Evolutionary conservation across 2,797 vertebrate species (phyloP), one percentile per base, ranked within the genome.

Genomic region (Mus caroli): DNA sequence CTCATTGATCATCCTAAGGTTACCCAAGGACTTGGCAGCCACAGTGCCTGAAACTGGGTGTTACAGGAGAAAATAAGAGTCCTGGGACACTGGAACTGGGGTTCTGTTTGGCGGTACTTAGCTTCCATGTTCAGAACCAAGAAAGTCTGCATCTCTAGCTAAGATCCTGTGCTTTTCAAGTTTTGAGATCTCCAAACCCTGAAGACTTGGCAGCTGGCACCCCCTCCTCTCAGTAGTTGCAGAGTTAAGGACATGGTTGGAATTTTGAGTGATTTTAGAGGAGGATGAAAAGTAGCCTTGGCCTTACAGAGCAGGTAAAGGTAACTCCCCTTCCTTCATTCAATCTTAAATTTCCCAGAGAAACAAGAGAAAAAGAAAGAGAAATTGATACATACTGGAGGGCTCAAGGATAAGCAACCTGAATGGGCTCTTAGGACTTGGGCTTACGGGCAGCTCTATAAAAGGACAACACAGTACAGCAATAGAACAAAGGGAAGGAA

Each of bases 221-320:
- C 50, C 0, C 26, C 12, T 3, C 22, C 3, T 6, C 46, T 9
- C 37, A 1, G 26, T 24, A 64, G 37, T 37, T 54, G 14, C 9
- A 34, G 71, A 83, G 12, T 52, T 28, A 69, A 83, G 40, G 22
- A 34, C 28, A 24, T 20, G 82, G n/a, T 15, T 54, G 31, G 76
- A 62, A 71, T 67, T n/a, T 64, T 43, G 31, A 52, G 20, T 15
- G 1, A 34, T 24, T 60, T 69, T 87, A 71, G 28, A 15, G 54
- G 86, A 88, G 54, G 50, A 73, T 50, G 92, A 76, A 71, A 91
- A 56, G 31, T 17, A n/a, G 14, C 20, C 69, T 93, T 95, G n/a
- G 69, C 24, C 13, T 69, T 71, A 22, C 9, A 40, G 34, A 52
- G 13, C 24, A 34, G 31, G 37, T 56, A 88, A 73, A 58, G 43